phyloP scores from a whole-genome alignment of 2,113 vertebrate genomes.

The Ovis aries region ARS-UI_Ramb_v3.0 NC_056054.1:5508001-5508500 shows the following conservation, averaged over 20 bases:
- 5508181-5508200: accelerated
- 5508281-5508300: accelerated
- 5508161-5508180: background rate
- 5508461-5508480: background rate
- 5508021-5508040: background rate
- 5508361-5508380: background rate
- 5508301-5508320: accelerated
- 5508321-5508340: background rate
- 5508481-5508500: accelerated
- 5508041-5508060: background rate
- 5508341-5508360: background rate
- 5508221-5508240: accelerated
- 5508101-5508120: background rate
- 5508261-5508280: accelerated
- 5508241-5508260: background rate
- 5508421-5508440: background rate
- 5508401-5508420: background rate
- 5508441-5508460: background rate
- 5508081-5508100: too few relatives aligned
- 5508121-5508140: background rate
- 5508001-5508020: background rate
- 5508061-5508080: background rate
- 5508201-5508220: accelerated
- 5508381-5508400: background rate
- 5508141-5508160: accelerated